Evolutionary conservation across 2,888 invertebrate species (phyloP), one percentile per base, ranked within the genome.

Genomic region (Trissoscelio sp.): DNA sequence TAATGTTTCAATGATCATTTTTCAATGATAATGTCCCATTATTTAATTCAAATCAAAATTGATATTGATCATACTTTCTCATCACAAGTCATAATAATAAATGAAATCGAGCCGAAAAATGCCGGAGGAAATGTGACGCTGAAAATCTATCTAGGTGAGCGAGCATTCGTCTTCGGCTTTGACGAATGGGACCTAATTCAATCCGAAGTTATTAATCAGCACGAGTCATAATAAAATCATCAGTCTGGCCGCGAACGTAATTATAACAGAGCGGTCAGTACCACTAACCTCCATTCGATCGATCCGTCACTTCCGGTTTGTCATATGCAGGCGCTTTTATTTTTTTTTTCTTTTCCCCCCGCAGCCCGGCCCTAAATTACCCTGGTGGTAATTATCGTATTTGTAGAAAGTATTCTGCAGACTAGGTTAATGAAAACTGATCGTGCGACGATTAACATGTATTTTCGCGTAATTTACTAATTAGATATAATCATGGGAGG

Each of bases 241-340:
- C 84, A 85, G 83, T 84, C 85, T 73, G 77, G 82, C 82, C 81
- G 85, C 83, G 79, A 85, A 79, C 78, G 83, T 84, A 86, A 86
- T 87, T 87, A 86, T 86, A 88, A 86, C 86, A n/a, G n/a, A 86
- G 85, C 85, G 74, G 37, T 20, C 83, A 78, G 84, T 81, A 74
- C 84, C 84, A 86, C 84, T 88, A 84, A 86, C 86, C 86, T 78
- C 82, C 85, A 86, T 87, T 84, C 81, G 73, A 62, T 83, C 79
- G 78, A 82, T 81, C 75, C 62, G 81, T 83, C 82, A 83, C 80
- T 86, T 85, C 85, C 85, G 84, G 84, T 83, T 73, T 69, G 67
- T 78, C 69, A 55, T 78, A 82, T 70, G 75, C 69, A 24, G 66
- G 67, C 42, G 28, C 70, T 70, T 73, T 58, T 74, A 69, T 74